Evolutionary conservation across 1,140 invertebrate genomes (phyloP), one percentile per base, ranked within the genome.

Genomic region (Penaeus chinensis): DNA sequence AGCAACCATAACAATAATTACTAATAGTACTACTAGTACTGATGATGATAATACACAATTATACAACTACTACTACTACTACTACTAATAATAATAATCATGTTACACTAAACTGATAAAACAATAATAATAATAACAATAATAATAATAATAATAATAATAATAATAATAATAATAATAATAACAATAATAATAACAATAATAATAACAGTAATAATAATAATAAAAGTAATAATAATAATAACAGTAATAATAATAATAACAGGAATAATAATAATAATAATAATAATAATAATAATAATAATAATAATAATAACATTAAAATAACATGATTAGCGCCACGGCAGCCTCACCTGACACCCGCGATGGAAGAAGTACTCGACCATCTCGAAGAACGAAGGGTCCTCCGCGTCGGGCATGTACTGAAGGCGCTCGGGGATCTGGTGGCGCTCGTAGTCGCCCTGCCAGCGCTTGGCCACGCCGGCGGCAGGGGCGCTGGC

Each of bases 281-380:
- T 63, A 11, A n/a, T 10, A 11, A 37, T 11, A 19, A 22, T 20
- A 19, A 19, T 77, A n/a, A 24, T 37, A 13, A 27, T 27, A 11
- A 32, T 0, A 82, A 32, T 32, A 32, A 32, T 32, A 32, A 32
- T 32, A 32, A 32, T 32, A 32, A 32, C 2, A 85, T n/a, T 78
- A 42, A 27, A 11, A 69, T 18, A 85, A 60, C 19, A 42, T 63
- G 3, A 82, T 16, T 22, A 18, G 54, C 27, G 37, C 83, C 62
- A 71, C 89, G 88, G 81, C 19, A 91, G 86, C 80, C 92, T 95
- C 77, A 90, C 89, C 89, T 92, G 91, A 92, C 96, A 98, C 22
- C 96, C 96, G 82, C 96, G 95, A 92, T 98, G 97, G 92, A 98
- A 98, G 93, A 98, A 98, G 91, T 97, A 98, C 91, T 98, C 97